Percentiles rank a stretch among this genome's conserved stretches.
Evolutionary conservation across 2,888 invertebrate genomes (phyloP).

Genomic region (Morpho helenor): DNA sequence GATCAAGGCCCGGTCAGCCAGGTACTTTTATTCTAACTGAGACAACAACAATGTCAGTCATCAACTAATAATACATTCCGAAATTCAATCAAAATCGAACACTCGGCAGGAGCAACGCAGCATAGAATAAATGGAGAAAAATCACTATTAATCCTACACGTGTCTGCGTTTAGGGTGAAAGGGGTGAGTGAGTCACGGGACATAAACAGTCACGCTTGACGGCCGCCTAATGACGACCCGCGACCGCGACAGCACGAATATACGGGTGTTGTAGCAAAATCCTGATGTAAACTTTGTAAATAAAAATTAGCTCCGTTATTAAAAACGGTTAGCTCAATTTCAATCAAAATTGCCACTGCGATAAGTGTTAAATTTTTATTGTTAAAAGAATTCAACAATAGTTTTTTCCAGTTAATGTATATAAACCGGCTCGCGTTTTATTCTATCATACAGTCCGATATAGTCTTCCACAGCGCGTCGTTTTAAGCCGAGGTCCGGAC

Average conservation of each 20-base stretch:
- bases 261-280: slow-evolving; percentile 13
- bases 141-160: slow-evolving; percentile 72
- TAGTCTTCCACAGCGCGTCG: too few relatives aligned
- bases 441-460: too few relatives aligned
- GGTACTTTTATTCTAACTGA: too few relatives aligned
- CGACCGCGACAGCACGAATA: slow-evolving; percentile 28
- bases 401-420: too few relatives aligned
- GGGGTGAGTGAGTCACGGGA: slow-evolving; percentile 69
- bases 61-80: slow-evolving; percentile 9
- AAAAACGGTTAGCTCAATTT: background rate
- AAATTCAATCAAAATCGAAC: slow-evolving; percentile 22
- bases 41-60: background rate
- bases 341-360: too few relatives aligned
- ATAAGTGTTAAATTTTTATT: too few relatives aligned
- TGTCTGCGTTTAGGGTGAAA: slow-evolving; percentile 69
- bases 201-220: slow-evolving; percentile 72
- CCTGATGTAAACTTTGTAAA: background rate
- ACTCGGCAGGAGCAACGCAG: slow-evolving; percentile 17
- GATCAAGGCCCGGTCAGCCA: too few relatives aligned
- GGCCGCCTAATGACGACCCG: slow-evolving; percentile 57
- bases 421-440: too few relatives aligned
- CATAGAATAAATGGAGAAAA: slow-evolving; percentile 51
- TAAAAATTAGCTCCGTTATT: background rate
- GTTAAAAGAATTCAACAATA: too few relatives aligned
- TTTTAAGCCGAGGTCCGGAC: too few relatives aligned